Percentiles rank a stretch among this genome's conserved stretches.
These are phyloP conservation scores for Galeruca laticollis DNA, from an alignment of 2,888 invertebrate species.

Conservation along the genomic window DNA sequence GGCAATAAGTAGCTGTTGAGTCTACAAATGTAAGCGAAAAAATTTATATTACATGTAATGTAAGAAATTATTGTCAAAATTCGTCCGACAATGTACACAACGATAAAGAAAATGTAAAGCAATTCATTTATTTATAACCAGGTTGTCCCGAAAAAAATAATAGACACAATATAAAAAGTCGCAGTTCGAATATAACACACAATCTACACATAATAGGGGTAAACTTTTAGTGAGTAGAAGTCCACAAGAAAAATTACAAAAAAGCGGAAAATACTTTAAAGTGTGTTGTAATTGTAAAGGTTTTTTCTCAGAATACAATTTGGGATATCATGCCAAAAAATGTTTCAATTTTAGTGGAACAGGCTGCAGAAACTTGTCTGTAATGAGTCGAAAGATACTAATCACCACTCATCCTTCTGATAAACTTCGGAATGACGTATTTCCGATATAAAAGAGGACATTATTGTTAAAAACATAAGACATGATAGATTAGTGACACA, in stretches of 20 bases:
- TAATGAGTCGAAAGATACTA: constrained; percentile 31
- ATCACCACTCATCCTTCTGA: constrained; percentile 25
- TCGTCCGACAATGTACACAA: constrained; percentile 13
- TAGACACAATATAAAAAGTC: constrained; percentile 20
- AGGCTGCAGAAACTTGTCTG: constrained; percentile 23
- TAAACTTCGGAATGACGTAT: constrained; percentile 20
- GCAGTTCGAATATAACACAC: constrained; percentile 14
- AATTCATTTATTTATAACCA: constrained; percentile 15
- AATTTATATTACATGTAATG: constrained; percentile 20
- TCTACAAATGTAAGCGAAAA: constrained; percentile 8
- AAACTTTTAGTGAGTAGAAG: constrained; percentile 15
- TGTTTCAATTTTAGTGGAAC: constrained; percentile 24
- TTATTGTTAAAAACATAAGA: constrained; percentile 21
- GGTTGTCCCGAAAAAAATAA: constrained; percentile 22
- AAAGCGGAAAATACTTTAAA: neutral
- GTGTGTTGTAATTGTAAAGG: constrained; percentile 26
- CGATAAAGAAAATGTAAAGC: too few species aligned
- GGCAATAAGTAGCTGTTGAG: neutral
- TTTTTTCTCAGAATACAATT: constrained; percentile 23
- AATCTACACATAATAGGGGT: constrained; percentile 6
- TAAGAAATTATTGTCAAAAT: constrained; percentile 8
- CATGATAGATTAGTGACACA: constrained; percentile 29
- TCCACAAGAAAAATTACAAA: constrained; percentile 19
- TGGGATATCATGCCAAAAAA: constrained; percentile 26
- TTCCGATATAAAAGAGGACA: constrained; percentile 33